Percentiles rank a stretch among this genome's conserved stretches.
Conservation (phyloP, 2,888 invertebrate species). For the Agelastica alni region DNA sequence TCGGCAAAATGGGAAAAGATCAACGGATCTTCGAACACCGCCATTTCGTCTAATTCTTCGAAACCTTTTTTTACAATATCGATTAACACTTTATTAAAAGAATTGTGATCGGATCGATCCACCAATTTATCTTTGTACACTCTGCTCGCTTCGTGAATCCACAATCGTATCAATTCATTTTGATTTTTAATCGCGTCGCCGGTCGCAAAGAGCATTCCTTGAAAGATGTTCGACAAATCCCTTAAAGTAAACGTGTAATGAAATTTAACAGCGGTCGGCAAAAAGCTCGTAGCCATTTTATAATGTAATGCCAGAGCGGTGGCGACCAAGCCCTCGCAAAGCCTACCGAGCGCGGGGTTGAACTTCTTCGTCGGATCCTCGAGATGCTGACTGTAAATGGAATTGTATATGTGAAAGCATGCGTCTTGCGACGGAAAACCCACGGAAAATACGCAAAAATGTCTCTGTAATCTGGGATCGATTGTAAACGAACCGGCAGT, state of each 20-base stretch:
- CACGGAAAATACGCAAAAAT: slow-evolving; percentile 85
- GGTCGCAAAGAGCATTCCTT: slow-evolving; percentile 84
- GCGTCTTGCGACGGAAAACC: slow-evolving; percentile 86
- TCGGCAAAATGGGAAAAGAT: slow-evolving; percentile 92
- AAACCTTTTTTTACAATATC: slow-evolving; percentile 82
- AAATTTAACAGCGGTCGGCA: slow-evolving; percentile 93
- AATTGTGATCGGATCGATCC: slow-evolving; percentile 75
- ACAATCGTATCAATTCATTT: slow-evolving; percentile 77
- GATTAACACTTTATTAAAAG: slow-evolving; percentile 70
- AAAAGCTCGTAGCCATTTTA: slow-evolving; percentile 74
- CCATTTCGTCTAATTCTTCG: slow-evolving; percentile 73
- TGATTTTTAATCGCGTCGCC: slow-evolving; percentile 69
- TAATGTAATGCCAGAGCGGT: slow-evolving; percentile 78
- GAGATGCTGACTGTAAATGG: slow-evolving; percentile 80
- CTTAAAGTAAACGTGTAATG: slow-evolving; percentile 93
- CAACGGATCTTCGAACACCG: slow-evolving; percentile 74
- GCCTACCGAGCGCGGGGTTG: slow-evolving; percentile 61
- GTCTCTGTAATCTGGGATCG: slow-evolving; percentile 85
- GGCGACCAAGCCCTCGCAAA: slow-evolving; percentile 66
- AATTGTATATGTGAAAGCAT: slow-evolving; percentile 80
- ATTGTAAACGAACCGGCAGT: slow-evolving; percentile 95
- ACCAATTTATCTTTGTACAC: slow-evolving; percentile 92
- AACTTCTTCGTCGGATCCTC: slow-evolving; percentile 70
- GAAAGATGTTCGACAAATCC: slow-evolving; percentile 92
- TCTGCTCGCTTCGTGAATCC: slow-evolving; percentile 88